Base-by-base conservation (phyloP, 2,888 invertebrate genomes). In the Parnassius glacialis region DNA sequence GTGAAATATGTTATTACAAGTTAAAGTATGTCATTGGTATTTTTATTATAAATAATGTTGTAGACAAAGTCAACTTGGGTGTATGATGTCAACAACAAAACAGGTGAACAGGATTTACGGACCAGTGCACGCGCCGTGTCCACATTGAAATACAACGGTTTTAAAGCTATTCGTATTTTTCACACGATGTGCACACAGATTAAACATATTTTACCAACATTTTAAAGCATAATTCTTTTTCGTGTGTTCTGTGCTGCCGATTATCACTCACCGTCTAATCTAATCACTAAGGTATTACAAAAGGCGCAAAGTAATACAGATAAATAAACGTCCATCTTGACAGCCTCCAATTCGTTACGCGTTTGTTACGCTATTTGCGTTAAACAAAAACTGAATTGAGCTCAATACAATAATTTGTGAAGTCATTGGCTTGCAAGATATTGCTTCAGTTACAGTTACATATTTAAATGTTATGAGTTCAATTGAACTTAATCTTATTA, bases 91-190 rank as follows among this genome's bases (percentile, higher is more conserved):
- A 59, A 54, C 43, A 57, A 44, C 43, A 57, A 44, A 42, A 43
- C 51, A 11, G 54, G 51, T 43, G 64, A 64, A 66, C 70, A 71
- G 74, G 74, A 74, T 68, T 59, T 59, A 67, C 61, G 73, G 62
- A 59, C 53, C 67, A 59, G 55, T 68, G 70, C 59, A 16, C 57
- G 59, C 60, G 65, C 16, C 59, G 34, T 34, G 63, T 63, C 65
- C 58, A 44, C 41, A 54, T 52, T 58, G 9, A 13, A 50, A 57
- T 43, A 43, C 43, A 57, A 53, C 53, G 9, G 9, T 45, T 13
- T 41, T 41, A 50, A 50, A 11, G 42, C 25, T 44, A 52, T 56
- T 34, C n/a, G 25, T 56, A 13, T 10, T 59, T 59, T 54, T 50
- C 57, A 57, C 50, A 55, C 34, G 43, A 54, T 11, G 16, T 7